These are phyloP conservation scores for Embiotoca jacksoni DNA, from an alignment of 2,113 vertebrate species.

Conservation along the genomic window DNA sequence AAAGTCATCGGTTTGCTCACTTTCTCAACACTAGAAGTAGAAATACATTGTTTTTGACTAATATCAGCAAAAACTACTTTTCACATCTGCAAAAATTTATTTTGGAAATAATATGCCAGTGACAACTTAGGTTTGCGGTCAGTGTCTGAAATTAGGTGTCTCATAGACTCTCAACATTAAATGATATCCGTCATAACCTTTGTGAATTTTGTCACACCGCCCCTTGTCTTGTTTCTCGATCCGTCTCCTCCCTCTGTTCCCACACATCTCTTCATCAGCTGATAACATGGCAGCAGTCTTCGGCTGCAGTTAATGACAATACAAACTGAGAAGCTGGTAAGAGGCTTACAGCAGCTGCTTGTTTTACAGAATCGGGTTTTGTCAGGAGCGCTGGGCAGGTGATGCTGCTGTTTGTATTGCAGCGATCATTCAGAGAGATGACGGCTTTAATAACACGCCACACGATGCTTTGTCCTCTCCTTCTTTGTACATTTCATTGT, in stretches of 20 bases:
- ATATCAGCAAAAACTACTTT: too few species aligned
- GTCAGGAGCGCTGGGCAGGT: background rate
- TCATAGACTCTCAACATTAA: too few species aligned
- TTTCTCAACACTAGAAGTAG: too few species aligned
- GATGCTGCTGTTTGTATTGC: constrained; percentile 1
- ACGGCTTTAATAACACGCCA: background rate
- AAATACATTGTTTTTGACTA: too few species aligned
- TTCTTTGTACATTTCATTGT: background rate
- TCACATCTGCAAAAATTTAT: too few species aligned
- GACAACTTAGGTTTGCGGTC: too few species aligned
- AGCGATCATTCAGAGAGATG: constrained; percentile 16
- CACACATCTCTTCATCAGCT: constrained; percentile 13
- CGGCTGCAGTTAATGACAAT: background rate
- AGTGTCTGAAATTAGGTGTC: too few species aligned
- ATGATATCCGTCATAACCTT: too few species aligned
- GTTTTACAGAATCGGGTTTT: constrained; percentile 20
- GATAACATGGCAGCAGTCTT: constrained; percentile 8
- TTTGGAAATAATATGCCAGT: too few species aligned
- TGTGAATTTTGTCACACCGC: too few species aligned
- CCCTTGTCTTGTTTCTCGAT: too few species aligned
- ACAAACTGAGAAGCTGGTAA: constrained; percentile 36
- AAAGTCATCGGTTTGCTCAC: too few species aligned
- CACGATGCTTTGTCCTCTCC: background rate
- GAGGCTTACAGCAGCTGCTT: constrained; percentile 34
- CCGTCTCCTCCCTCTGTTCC: background rate